These are phyloP conservation scores for Pelodiscus sinensis DNA, from an alignment of 2,113 vertebrate species.

Conservation along the genomic window DNA sequence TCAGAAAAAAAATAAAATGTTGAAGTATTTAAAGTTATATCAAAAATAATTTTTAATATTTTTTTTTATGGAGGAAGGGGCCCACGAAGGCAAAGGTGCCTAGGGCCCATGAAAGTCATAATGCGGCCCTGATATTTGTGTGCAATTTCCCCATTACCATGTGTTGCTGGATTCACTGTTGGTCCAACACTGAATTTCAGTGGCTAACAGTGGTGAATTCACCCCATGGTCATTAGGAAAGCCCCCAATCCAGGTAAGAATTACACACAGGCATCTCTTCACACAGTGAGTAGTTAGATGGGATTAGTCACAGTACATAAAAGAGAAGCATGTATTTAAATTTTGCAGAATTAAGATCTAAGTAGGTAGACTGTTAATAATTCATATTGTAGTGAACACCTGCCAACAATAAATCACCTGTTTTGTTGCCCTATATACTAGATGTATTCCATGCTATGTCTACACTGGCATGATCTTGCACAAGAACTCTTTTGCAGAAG, in stretches of 20 bases:
- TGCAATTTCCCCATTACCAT: neutral
- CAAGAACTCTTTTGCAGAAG: too few species aligned
- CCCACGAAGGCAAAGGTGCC: too few species aligned
- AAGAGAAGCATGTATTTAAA: neutral
- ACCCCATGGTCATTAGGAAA: rapidly evolving
- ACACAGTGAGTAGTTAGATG: neutral
- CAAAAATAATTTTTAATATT: too few species aligned
- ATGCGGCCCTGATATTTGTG: too few species aligned
- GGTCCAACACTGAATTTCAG: neutral
- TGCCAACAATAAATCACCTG: neutral
- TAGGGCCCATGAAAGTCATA: too few species aligned
- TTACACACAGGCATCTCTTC: neutral
- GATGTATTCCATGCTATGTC: neutral
- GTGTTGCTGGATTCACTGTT: neutral
- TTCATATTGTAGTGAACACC: neutral
- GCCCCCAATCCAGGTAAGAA: neutral
- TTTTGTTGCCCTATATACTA: neutral
- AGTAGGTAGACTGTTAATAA: neutral
- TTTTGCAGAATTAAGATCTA: neutral
- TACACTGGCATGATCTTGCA: too few species aligned
- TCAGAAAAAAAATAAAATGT: too few species aligned
- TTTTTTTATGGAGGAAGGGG: too few species aligned
- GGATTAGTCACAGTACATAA: neutral
- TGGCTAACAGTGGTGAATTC: neutral
- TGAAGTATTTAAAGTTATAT: too few species aligned